phyloP scores from a whole-genome alignment of 2,113 vertebrate species.

The Brachypodius melanocephalos region DNA sequence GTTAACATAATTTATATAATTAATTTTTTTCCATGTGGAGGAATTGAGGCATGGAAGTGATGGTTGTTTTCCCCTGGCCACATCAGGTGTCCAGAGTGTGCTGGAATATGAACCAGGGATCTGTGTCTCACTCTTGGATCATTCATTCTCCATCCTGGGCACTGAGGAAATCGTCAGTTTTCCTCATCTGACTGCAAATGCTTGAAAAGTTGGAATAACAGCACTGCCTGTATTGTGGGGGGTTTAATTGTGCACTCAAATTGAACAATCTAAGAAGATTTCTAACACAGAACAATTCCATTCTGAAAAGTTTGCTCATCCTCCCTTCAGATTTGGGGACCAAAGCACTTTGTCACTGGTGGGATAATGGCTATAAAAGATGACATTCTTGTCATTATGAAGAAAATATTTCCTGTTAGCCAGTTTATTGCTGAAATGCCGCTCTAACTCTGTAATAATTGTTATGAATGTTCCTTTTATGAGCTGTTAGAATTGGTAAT shows the following conservation, averaged over 20 bases:
- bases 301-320: not conserved
- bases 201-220: not conserved
- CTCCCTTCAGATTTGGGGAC: not conserved
- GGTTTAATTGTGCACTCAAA: not conserved
- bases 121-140: not conserved
- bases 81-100: not conserved
- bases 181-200: not conserved
- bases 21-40: not conserved
- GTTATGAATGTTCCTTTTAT: constrained; percentile 32
- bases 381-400: not conserved
- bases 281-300: not conserved
- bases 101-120: not conserved
- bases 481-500: constrained; percentile 21
- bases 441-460: constrained; percentile 26
- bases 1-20: not conserved
- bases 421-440: constrained; percentile 23
- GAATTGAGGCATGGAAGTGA: not conserved
- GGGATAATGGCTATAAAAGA: not conserved
- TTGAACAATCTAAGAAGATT: not conserved
- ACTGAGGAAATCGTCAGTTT: not conserved
- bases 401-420: constrained; percentile 31
- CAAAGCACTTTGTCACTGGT: not conserved
- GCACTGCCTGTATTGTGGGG: not conserved
- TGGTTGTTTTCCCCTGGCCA: not conserved
- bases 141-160: not conserved